phyloP scores from a whole-genome alignment of 2,113 vertebrate genomes.

The Onychostruthus taczanowskii region DNA sequence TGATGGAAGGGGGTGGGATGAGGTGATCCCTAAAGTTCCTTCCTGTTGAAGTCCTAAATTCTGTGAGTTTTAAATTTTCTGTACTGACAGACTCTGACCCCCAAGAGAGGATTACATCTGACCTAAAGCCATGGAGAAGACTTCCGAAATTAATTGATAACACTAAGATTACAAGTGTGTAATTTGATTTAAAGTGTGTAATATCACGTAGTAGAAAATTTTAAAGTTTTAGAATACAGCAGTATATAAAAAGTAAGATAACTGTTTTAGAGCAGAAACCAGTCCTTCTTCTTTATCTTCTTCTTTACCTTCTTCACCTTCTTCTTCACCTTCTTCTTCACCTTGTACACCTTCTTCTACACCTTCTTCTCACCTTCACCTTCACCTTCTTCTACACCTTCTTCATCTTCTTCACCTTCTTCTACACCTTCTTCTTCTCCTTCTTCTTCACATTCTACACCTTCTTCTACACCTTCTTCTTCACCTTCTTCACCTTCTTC shows the following conservation, averaged over 20 bases:
- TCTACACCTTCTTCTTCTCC: no score
- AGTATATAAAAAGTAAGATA: neutral
- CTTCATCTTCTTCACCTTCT: no score
- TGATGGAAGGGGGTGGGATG: rapidly evolving
- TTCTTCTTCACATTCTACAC: no score
- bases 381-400: no score
- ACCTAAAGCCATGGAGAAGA: neutral
- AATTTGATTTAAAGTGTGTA: neutral
- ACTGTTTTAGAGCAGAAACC: neutral
- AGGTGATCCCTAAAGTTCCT: neutral
- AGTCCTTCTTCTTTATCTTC: neutral
- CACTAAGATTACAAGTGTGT: neutral
- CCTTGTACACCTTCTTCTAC: no score
- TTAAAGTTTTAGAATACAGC: neutral
- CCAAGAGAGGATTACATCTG: neutral
- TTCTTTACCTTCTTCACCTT: neutral
- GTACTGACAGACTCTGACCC: neutral
- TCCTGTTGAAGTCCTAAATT: neutral
- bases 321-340: no score
- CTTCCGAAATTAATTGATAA: neutral
- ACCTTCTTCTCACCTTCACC: no score
- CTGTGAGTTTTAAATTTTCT: neutral
- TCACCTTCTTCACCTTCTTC: no score
- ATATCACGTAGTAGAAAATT: neutral
- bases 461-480: no score